Base-by-base conservation (phyloP, 1,140 invertebrate species). In the Brachionus sp. region DNA sequence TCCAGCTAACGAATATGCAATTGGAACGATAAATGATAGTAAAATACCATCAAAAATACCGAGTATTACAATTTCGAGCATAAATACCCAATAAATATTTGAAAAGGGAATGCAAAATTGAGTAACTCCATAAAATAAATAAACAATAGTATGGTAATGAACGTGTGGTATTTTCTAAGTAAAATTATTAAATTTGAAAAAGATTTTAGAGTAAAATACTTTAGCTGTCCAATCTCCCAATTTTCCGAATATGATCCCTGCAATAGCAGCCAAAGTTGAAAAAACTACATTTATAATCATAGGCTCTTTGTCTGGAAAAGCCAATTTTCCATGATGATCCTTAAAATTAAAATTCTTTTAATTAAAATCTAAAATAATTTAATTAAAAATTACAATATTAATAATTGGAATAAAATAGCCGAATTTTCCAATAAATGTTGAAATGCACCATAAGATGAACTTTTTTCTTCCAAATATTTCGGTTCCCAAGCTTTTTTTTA, bases 141-240 rank as follows among this genome's bases (percentile, higher is more conserved):
- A 80, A n/a, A 66, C 77, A 16, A 62, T 19, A 23, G 77, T 80
- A 19, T 80, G 77, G 57, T 62, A 80, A 42, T 80, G 77, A 39
- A 80, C 29, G n/a, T 35, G 46, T 23, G n/a, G 25, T 19, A 80
- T 33, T 37, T 70, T 37, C 66, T 70, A 9, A 16, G 12, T 19
- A 35, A 19, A 39, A 42, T 9, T 5, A n/a, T 70, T n/a, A 42
- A 70, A 5, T 35, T 16, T 39, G n/a, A 9, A 12, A 39, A 37
- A 70, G 7, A 7, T 37, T 44, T 5, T 6, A 16, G 13, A 9
- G 6, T 19, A 70, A 35, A n/a, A 37, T 70, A 70, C 66, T 9
- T 70, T 70, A 37, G 12, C 33, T 19, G 77, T 62, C 50, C n/a
- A 62, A 44, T 80, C 77, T 25, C 77, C 77, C 12, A 57, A n/a